Base-by-base conservation (phyloP, 2,888 invertebrate species). In the Agonopterix subpropinquella region DNA sequence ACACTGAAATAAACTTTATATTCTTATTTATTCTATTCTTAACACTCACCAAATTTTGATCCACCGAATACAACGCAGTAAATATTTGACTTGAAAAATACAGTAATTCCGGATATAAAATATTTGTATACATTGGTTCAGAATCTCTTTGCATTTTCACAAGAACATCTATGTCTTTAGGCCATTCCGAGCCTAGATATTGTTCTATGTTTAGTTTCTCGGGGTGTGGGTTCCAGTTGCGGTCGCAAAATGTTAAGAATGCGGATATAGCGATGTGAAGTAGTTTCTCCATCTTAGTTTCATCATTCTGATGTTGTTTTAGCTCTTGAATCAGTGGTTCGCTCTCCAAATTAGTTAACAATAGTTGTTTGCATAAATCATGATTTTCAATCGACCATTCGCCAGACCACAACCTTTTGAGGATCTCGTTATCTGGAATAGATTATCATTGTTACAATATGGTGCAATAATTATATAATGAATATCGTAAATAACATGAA, bases 211-310 rank as follows among this genome's bases (percentile, higher is more conserved):
- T 65, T 0, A 86, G 66, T 37, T 82, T 72, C 35, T 89, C 69
- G 43, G 88, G 77, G 3, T 95, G 95, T 0, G 96, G 94, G 46
- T 93, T 93, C 91, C 95, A 97, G 79, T 97, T 97, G 47, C 89
- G 89, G 73, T 96, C 94, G 48, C 95, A 90, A 79, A 96, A 97
- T 28, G 90, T 89, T 46, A 94, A 84, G 35, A 95, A 80, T 57
- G 92, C 89, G 39, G 92, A 89, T 11, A 95, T 87, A 2, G 92
- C 94, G 47, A 91, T 74, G 47, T 84, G 69, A 10, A 92, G 70
- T 56, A 92, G 74, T 51, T 88, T 78, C 39, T 84, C 71, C 48
- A 71, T 55, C 13, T 59, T 56, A 13, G 49, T 57, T 8, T 52
- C 51, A 54, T 73, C 64, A 18, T 67, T 61, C 48, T 59, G 54